Base-by-base conservation (phyloP, 2,888 invertebrate genomes). In the Linnaemya vulpina region DNA sequence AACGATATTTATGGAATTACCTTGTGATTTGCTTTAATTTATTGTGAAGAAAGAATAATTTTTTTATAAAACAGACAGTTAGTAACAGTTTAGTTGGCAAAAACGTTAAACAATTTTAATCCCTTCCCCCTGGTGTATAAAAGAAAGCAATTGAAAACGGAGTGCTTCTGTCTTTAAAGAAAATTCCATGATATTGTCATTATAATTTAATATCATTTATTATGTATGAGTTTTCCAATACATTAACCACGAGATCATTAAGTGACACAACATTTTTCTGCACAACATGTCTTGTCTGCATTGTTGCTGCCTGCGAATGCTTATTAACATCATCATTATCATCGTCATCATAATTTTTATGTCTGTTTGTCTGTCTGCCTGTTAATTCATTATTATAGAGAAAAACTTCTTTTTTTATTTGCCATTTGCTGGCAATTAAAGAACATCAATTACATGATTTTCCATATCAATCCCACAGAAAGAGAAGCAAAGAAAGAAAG, bases 401-500 rank as follows among this genome's bases (percentile, higher is more conserved):
- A 25, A 49, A 63, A 40, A 15, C 15, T 67, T 43, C 20, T 53
- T 15, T 79, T 58, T 65, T 43, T 76, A 25, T 46, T 71, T 62
- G 73, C 62, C 77, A 73, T 63, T 73, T 53, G 76, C 76, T 71
- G 78, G 71, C 85, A 85, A 85, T 85, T 85, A 85, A 85, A 85
- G 82, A 85, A 85, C 85, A 82, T 85, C 85, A 85, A 85, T 82
- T 85, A 85, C 74, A 85, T 75, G 81, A 82, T 82, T 85, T 85
- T 85, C 75, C 85, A 85, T 85, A 85, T 85, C 78, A 75, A 82
- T 65, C 53, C 58, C 43, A 67, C 67, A 62, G 67, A 84, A 51
- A 20, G n/a, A n/a, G n/a, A n/a, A n/a, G n/a, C n/a, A n/a, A n/a
- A n/a, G n/a, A n/a, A n/a, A n/a, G n/a, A n/a, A 46, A 11, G 9